A percentile compares a stretch with the other conserved stretches of the same genome.
phyloP scores from a whole-genome alignment of 2,113 vertebrate genomes.

The Eurypyga helias region DNA sequence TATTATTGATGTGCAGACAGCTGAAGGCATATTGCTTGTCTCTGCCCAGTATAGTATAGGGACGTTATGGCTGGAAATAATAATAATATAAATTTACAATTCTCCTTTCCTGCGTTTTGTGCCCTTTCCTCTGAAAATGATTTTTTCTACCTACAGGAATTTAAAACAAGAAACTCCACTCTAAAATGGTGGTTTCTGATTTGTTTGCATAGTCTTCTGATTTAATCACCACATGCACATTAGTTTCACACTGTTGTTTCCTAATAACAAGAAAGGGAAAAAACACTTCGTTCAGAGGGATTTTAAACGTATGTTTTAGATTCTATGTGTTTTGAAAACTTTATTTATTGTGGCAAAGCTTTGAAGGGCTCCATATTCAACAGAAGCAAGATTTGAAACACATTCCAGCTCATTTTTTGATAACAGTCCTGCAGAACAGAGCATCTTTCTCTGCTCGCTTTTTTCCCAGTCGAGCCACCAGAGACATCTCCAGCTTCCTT shows the following conservation, averaged over 20 bases:
- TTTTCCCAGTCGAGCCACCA: conserved; percentile 45
- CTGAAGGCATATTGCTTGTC: background rate
- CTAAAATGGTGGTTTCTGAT: background rate
- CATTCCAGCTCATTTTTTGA: conserved; percentile 58
- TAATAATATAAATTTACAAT: background rate
- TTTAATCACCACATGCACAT: background rate
- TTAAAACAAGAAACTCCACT: background rate
- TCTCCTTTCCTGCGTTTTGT: background rate
- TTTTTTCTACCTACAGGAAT: background rate
- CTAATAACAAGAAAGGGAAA: background rate
- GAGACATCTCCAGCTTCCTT: conserved; percentile 71
- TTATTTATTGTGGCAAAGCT: conserved; percentile 70
- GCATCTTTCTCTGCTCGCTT: conserved; percentile 58
- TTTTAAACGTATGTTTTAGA: conserved; percentile 55
- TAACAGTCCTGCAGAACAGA: conserved; percentile 71
- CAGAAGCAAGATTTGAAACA: conserved; percentile 67
- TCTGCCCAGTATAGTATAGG: background rate
- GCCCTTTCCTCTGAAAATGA: background rate
- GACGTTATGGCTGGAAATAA: background rate
- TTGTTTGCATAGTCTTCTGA: background rate
- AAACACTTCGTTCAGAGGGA: conserved; percentile 40
- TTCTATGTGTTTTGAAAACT: conserved; percentile 71
- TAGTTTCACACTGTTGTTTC: conserved; percentile 24
- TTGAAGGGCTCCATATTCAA: conserved; percentile 68
- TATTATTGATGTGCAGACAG: conserved; percentile 36